Percentiles rank a stretch among this genome's conserved stretches.
These are phyloP conservation scores for Psettodes erumei DNA, from an alignment of 2,113 vertebrate genomes.

Conservation along the genomic window DNA sequence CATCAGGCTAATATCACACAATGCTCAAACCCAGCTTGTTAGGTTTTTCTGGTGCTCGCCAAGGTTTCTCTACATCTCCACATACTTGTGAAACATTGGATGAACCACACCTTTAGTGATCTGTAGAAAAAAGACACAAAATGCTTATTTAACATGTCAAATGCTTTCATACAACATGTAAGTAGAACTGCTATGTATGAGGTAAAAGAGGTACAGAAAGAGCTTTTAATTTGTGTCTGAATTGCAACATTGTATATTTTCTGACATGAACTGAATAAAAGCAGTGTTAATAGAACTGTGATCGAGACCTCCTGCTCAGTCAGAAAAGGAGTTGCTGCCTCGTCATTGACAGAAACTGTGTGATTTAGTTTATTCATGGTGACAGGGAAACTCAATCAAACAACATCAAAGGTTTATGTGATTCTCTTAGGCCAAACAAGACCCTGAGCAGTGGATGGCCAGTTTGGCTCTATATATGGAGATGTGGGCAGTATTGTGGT, in stretches of 20 bases:
- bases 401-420: conserved; percentile 54
- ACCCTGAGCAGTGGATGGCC: not conserved
- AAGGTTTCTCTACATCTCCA: not conserved
- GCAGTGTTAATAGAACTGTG: conserved; percentile 6
- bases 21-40: not conserved
- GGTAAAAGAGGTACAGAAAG: not conserved
- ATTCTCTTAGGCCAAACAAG: conserved; percentile 27
- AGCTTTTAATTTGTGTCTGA: not conserved
- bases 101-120: not conserved
- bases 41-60: not conserved
- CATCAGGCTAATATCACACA: not conserved
- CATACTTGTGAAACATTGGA: not conserved
- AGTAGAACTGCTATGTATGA: not conserved
- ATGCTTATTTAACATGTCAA: not conserved
- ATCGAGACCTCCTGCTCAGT: conserved; percentile 3
- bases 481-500: not conserved
- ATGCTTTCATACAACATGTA: not conserved
- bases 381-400: conserved; percentile 61
- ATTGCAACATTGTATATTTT: not conserved
- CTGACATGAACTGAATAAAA: not conserved
- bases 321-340: conserved; percentile 2
- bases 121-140: not conserved
- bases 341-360: conserved; percentile 17
- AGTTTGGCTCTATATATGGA: not conserved
- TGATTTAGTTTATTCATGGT: conserved; percentile 55